Evolutionary conservation across 2,113 vertebrate species (phyloP).

Genomic region (Petromus typicus): DNA sequence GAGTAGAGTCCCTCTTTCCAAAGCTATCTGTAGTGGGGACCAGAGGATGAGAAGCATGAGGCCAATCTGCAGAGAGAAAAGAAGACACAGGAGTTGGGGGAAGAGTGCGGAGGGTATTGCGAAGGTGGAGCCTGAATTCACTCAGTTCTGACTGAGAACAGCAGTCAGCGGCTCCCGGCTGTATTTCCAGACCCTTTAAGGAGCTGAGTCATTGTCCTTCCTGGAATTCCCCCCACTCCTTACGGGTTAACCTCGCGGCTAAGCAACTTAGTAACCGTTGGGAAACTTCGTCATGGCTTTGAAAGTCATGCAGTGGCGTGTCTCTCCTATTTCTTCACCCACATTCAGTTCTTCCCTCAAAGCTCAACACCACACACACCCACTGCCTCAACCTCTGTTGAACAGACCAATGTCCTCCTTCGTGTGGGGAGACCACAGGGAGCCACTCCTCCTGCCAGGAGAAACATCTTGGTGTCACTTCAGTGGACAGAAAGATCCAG

Average conservation of each 20-base stretch:
- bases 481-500: background rate
- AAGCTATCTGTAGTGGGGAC: background rate
- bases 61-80: background rate
- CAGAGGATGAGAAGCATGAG: background rate
- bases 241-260: background rate
- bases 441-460: background rate
- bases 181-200: background rate
- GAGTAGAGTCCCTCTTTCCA: background rate
- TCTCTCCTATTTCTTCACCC: background rate
- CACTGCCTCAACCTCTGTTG: background rate
- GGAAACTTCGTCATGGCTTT: background rate
- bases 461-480: background rate
- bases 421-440: background rate
- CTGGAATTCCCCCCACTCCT: background rate
- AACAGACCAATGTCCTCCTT: background rate
- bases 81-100: background rate
- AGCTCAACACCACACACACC: background rate
- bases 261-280: background rate
- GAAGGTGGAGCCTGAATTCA: background rate
- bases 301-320: background rate
- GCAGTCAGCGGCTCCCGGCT: background rate
- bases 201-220: background rate
- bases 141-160: background rate
- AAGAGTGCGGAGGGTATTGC: background rate
- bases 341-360: background rate